Percentiles rank a stretch among this genome's conserved stretches.
Evolutionary conservation across 2,113 vertebrate genomes (phyloP).

Genomic region (Sturnus vulgaris): DNA sequence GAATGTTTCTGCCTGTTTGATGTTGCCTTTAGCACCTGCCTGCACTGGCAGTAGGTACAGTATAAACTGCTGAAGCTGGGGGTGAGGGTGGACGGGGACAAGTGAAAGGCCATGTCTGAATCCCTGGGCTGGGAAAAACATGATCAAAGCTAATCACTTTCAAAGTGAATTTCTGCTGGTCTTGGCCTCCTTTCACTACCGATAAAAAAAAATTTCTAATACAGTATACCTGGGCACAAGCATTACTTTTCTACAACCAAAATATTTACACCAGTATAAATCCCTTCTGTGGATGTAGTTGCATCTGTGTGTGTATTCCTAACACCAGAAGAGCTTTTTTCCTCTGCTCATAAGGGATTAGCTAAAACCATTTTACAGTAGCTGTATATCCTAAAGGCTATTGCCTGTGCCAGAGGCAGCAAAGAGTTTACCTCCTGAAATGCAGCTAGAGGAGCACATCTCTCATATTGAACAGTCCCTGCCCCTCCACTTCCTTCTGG

Average conservation of each 20-base stretch:
- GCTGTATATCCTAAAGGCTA: not conserved
- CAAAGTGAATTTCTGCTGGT: not conserved
- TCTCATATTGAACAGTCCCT: not conserved
- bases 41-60: not conserved
- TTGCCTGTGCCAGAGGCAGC: not conserved
- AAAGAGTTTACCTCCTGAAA: not conserved
- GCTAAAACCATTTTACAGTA: not conserved
- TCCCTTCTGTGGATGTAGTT: not conserved
- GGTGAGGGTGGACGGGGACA: not conserved
- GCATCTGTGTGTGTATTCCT: accelerated
- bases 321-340: not conserved
- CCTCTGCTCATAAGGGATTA: not conserved
- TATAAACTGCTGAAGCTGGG: not conserved
- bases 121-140: not conserved
- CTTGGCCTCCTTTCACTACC: not conserved
- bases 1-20: not conserved
- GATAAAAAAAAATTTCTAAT: not conserved
- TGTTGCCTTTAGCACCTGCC: not conserved
- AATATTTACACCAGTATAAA: not conserved
- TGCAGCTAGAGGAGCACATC: not conserved
- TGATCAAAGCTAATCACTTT: not conserved
- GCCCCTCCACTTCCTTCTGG: not conserved
- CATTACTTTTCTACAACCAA: not conserved
- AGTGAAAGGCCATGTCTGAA: not conserved
- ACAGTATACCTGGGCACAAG: not conserved